Base-by-base conservation (phyloP, 1,140 invertebrate genomes). In the Drosophila parvula region DNA sequence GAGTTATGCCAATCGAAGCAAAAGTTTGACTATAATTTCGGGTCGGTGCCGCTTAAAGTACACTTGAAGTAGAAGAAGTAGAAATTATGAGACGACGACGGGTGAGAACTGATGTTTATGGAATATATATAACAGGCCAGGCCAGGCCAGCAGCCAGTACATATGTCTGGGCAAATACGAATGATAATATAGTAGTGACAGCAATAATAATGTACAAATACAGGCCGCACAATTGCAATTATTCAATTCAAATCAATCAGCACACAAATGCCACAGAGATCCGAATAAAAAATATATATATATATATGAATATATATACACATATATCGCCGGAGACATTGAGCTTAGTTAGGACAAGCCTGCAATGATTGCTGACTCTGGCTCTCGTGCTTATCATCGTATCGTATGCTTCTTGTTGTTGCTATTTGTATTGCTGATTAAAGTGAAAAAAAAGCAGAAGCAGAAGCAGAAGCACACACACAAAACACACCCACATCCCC, bases 231-330 rank as follows among this genome's bases (percentile, higher is more conserved):
- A 86, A 90, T 79, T 85, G 89, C 90, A 91, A 91, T 91, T 91
- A 91, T 91, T 90, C 85, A 91, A 91, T 91, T 91, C 85, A 88
- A 91, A 91, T 91, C 90, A 91, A 91, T 91, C 90, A 88, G 69
- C 81, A 71, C 58, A 50, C 79, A 43, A 53, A 57, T 55, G 55
- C 48, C 62, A 79, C 41, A 48, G 30, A 6, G 30, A 34, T 51
- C 16, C 9, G 28, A 36, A 53, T 4, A 38, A 11, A 38, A 11
- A 22, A 2, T 1, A 22, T 47, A 47, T 47, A 47, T 47, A 12
- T 22, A n/a, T 10, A 30, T n/a, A 8, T 11, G 11, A 16, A 48
- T 48, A 30, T 30, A 30, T 16, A n/a, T n/a, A n/a, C 43, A 47
- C 32, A 57, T 51, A 45, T 53, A 44, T 48, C 43, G 45, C 59